phyloP scores from a whole-genome alignment of 2,113 vertebrate genomes.

The Colossoma macropomum region DNA sequence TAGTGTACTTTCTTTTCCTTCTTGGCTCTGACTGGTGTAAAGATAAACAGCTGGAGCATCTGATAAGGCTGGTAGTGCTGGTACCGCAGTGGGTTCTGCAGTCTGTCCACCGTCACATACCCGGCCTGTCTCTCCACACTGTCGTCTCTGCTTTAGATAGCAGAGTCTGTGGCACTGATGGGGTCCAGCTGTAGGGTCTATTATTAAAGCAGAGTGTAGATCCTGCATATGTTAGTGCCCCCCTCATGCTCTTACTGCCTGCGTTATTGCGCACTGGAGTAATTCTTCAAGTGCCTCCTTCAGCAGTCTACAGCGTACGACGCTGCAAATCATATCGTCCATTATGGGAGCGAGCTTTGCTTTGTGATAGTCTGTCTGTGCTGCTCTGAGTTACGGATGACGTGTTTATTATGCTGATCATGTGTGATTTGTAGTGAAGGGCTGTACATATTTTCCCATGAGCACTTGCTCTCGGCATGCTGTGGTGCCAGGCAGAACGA shows the following conservation, averaged over 20 bases:
- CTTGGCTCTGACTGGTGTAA: background rate
- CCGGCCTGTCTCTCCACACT: background rate
- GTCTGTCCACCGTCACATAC: slow-evolving; percentile 31
- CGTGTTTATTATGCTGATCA: background rate
- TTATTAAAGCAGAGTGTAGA: background rate
- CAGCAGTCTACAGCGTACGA: background rate
- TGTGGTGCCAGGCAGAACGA: too few relatives aligned
- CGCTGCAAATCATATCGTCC: background rate
- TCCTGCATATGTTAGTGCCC: background rate
- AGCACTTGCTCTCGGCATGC: background rate
- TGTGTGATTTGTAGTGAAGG: background rate
- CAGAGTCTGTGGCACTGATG: background rate
- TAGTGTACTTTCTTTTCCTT: background rate
- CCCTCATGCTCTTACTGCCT: background rate
- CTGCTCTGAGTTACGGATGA: background rate
- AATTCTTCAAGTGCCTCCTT: background rate
- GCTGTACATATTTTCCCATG: background rate
- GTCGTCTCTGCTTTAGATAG: background rate
- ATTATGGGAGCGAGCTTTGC: background rate
- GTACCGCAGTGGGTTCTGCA: slow-evolving; percentile 39
- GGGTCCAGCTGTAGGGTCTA: background rate
- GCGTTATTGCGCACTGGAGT: too few relatives aligned
- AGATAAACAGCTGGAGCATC: slow-evolving; percentile 27
- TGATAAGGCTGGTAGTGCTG: slow-evolving; percentile 27
- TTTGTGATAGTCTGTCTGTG: background rate